These are phyloP conservation scores for Accipiter virgatus DNA, from an alignment of 2,113 vertebrate genomes.

Conservation along the genomic window DNA sequence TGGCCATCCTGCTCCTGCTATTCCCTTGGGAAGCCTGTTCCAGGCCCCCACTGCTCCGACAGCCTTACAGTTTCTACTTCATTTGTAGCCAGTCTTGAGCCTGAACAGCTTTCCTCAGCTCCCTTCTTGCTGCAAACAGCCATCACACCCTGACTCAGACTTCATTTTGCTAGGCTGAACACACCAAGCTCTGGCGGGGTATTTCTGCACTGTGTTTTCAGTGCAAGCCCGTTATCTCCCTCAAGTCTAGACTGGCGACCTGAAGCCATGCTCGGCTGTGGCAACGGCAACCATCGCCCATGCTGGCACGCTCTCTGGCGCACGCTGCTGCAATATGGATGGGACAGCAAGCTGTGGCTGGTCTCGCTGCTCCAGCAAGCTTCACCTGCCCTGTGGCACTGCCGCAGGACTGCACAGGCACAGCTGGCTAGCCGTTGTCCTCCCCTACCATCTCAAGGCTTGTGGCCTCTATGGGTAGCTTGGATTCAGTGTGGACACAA, in stretches of 20 bases:
- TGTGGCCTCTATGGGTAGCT: too few species aligned
- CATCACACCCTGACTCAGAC: background rate
- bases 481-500: background rate
- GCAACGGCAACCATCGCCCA: background rate
- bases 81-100: background rate
- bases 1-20: background rate
- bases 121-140: background rate
- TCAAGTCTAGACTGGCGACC: fast-evolving
- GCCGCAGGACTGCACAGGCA: background rate
- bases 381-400: background rate
- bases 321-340: background rate
- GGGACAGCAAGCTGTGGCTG: background rate
- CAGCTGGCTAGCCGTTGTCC: background rate
- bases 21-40: background rate
- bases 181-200: background rate
- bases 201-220: background rate
- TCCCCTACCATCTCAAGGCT: background rate
- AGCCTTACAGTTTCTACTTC: background rate
- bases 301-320: background rate
- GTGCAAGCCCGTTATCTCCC: background rate
- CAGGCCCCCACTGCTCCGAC: background rate
- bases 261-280: background rate
- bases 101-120: background rate
- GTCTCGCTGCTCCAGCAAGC: background rate
- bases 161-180: background rate